These are phyloP conservation scores for Hypercompe scribonia DNA, from an alignment of 2,888 invertebrate genomes.

Conservation along the genomic window DNA sequence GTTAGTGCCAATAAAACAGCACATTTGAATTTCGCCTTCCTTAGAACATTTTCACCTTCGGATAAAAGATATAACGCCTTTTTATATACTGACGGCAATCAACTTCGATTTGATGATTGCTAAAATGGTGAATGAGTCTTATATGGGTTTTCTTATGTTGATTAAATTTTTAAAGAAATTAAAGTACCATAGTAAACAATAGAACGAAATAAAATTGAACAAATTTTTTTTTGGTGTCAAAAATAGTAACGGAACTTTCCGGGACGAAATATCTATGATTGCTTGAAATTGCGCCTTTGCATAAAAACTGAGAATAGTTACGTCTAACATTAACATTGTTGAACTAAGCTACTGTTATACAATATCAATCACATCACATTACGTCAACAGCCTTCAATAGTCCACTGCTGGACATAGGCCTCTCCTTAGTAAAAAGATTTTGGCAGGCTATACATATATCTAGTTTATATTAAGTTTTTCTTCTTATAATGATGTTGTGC, in stretches of 20 bases:
- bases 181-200: not conserved
- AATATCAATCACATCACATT: too few species aligned
- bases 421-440: too few species aligned
- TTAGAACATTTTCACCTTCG: conserved; percentile 50
- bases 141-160: not conserved
- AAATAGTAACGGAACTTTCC: not conserved
- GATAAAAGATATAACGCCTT: conserved; percentile 44
- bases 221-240: not conserved
- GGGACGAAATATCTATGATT: too few species aligned
- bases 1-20: conserved; percentile 76
- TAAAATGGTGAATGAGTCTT: conserved; percentile 3
- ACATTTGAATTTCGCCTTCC: conserved; percentile 73
- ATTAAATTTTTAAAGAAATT: not conserved
- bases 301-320: not conserved
- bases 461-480: too few species aligned
- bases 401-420: too few species aligned
- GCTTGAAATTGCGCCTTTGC: conserved; percentile 1
- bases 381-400: too few species aligned
- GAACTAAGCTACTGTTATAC: not conserved
- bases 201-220: not conserved
- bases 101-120: conserved; percentile 18
- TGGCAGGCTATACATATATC: too few species aligned
- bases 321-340: not conserved
- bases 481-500: too few species aligned
- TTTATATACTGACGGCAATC: conserved; percentile 49